Evolutionary conservation across 2,888 invertebrate genomes (phyloP), one percentile per base, ranked within the genome.

Genomic region (Germaria angustata): DNA sequence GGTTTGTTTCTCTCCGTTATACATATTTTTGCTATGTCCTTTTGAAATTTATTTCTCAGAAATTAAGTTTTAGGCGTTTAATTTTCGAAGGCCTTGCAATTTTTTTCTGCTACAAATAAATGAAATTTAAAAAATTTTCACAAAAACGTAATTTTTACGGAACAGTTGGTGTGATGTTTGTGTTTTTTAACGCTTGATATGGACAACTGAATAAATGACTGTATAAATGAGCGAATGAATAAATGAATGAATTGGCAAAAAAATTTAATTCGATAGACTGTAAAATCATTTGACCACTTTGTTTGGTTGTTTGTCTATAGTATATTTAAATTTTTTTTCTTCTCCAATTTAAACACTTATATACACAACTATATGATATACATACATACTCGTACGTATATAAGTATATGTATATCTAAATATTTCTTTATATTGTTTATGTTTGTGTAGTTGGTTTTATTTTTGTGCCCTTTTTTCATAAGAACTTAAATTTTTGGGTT

Each of bases 211-310:
- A 53, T 73, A 53, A 53, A 2, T 75, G 55, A 53, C 28, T 55
- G 55, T 61, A 36, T 49, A 15, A 73, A 28, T 65, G 34, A 53
- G 7, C 22, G 46, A 57, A 39, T 32, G 49, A 76, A 57, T 66
- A n/a, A n/a, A n/a, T n/a, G 75, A 39, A 6, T 66, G 57, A 66
- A 59, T 49, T 66, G 46, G 20, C 5, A 59, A 66, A 59, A 80
- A 65, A 73, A n/a, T 68, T 73, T 46, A 73, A 80, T 28, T 73
- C 68, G 61, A 53, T 73, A 68, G 80, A 80, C 80, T 80, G 59
- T 68, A 59, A 73, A 80, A 73, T 80, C 68, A 73, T 73, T 80
- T 80, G 80, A 73, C 80, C 80, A 73, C 59, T 76, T 76, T 76
- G 75, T 66, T 66, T 66, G 17, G 55, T 46, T 57, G 57, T 36